Conservation (phyloP, 2,113 vertebrate species). For the Platichthys flesus region DNA sequence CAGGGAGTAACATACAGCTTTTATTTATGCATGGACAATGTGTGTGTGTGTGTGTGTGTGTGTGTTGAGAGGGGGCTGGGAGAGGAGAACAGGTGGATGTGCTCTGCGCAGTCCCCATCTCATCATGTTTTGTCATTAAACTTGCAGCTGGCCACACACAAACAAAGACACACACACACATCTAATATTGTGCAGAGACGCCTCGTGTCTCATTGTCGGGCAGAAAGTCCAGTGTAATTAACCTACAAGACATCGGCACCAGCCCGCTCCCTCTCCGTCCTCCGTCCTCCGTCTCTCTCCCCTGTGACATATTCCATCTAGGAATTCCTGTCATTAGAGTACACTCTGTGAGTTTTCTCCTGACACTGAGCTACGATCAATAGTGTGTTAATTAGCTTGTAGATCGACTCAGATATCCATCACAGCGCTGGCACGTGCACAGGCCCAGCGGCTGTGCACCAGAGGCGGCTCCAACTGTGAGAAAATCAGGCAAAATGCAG, state of each 20-base stretch:
- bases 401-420: constrained; percentile 51
- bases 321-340: constrained; percentile 48
- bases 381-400: constrained; percentile 66
- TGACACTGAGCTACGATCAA: constrained; percentile 57
- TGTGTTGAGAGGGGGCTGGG: constrained; percentile 19
- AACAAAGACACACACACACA: constrained; percentile 37
- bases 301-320: constrained; percentile 36
- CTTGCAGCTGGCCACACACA: constrained; percentile 60
- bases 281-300: neutral
- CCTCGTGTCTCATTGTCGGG: constrained; percentile 40
- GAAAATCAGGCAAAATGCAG: neutral
- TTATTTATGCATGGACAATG: neutral
- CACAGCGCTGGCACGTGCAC: neutral
- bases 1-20: neutral
- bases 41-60: neutral
- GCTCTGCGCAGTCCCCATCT: constrained; percentile 57
- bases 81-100: constrained; percentile 64
- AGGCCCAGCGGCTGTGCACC: neutral
- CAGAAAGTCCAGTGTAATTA: constrained; percentile 70
- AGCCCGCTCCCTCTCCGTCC: neutral
- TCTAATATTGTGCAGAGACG: constrained; percentile 55
- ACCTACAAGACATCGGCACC: constrained; percentile 61
- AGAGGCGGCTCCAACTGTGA: neutral
- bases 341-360: constrained; percentile 36
- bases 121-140: constrained; percentile 75